Conservation (phyloP, 2,888 invertebrate species). For the Ophonus ardosiacus region DNA sequence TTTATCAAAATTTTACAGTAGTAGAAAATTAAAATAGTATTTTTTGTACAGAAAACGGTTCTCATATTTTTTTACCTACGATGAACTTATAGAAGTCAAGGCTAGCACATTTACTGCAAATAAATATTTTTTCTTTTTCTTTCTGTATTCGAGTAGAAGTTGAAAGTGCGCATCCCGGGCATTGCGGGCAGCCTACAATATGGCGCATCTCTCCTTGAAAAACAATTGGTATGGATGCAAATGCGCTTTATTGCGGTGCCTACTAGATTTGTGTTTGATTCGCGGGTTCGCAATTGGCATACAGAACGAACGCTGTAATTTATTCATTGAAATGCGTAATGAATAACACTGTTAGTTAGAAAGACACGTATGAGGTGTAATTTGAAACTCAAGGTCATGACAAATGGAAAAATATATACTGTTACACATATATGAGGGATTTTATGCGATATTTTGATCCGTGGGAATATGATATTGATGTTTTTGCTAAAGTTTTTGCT, state of each 20-base stretch:
- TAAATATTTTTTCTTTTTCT: too few relatives aligned
- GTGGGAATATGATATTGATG: constrained; percentile 3
- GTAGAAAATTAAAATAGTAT: too few relatives aligned
- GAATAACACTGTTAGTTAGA: constrained; percentile 46
- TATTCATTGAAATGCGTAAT: constrained; percentile 50
- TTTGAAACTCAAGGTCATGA: constrained; percentile 45
- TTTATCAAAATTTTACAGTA: too few relatives aligned
- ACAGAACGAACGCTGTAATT: constrained; percentile 16
- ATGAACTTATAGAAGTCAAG: too few relatives aligned
- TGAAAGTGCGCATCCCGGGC: constrained; percentile 8
- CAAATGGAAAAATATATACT: constrained; percentile 18
- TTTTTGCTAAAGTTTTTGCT: neutral
- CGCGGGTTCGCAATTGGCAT: neutral
- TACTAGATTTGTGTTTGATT: constrained; percentile 30
- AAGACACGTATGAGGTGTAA: constrained; percentile 50
- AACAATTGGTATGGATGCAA: constrained; percentile 18
- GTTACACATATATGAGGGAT: constrained; percentile 9
- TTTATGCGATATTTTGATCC: constrained; percentile 24
- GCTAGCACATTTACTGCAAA: too few relatives aligned
- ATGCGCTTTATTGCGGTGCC: constrained; percentile 16
- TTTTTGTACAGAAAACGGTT: too few relatives aligned
- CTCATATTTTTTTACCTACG: too few relatives aligned
- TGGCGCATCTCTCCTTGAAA: constrained; percentile 40
- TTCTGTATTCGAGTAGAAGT: neutral
- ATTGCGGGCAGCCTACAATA: neutral